A percentile compares a stretch with the other conserved stretches of the same genome.
Evolutionary conservation across 2,113 vertebrate species (phyloP).

Genomic region (Nibea coibor): DNA sequence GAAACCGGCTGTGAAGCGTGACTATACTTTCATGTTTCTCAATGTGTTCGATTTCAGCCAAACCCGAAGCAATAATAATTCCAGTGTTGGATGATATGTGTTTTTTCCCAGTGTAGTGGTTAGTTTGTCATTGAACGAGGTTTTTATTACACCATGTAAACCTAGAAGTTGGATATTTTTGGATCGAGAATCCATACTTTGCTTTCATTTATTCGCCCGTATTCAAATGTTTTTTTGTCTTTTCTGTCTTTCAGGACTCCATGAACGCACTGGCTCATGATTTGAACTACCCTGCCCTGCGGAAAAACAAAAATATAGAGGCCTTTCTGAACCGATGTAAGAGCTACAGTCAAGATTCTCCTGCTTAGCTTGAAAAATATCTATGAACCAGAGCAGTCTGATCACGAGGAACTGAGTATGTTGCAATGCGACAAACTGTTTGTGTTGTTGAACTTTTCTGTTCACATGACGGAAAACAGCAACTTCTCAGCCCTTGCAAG

Average conservation of each 20-base stretch:
- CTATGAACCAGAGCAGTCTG: background rate
- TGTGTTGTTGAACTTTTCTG: background rate
- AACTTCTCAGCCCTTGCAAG: background rate
- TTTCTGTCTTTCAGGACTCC: constrained; percentile 80
- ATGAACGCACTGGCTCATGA: constrained; percentile 82
- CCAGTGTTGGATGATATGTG: background rate
- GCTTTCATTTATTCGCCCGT: background rate
- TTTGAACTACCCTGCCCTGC: constrained; percentile 80
- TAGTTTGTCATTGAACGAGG: background rate
- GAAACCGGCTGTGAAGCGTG: background rate
- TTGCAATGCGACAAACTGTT: background rate
- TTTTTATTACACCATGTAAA: background rate
- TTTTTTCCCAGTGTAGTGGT: background rate
- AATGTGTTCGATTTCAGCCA: background rate
- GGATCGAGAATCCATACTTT: background rate
- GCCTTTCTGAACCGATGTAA: constrained; percentile 83
- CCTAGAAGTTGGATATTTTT: background rate
- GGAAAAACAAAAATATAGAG: constrained; percentile 87
- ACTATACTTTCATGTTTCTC: background rate
- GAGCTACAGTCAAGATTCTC: constrained; percentile 17
- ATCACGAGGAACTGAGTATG: background rate
- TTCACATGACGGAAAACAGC: background rate
- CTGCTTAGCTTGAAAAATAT: background rate
- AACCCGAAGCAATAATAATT: background rate
- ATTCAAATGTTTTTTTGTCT: background rate